Conservation (phyloP, 2,888 invertebrate species). For the Tanypteryx hageni region DNA sequence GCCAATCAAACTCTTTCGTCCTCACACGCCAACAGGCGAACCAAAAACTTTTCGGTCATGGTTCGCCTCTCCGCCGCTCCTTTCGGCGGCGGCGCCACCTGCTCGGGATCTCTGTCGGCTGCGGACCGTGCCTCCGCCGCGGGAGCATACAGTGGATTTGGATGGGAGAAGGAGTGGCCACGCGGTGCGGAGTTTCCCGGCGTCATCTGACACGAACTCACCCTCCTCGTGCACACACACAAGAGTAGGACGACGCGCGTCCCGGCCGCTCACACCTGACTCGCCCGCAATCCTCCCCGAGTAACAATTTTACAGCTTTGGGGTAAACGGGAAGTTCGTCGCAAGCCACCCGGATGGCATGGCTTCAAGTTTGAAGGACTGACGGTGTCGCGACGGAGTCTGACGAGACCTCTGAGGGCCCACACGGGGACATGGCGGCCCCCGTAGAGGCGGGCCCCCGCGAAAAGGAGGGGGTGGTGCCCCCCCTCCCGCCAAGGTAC, state of each 20-base stretch:
- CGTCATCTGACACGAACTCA: no score
- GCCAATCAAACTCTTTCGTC: background rate
- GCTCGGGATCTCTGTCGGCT: background rate
- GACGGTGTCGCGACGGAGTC: slow-evolving; percentile 32
- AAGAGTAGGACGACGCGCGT: background rate
- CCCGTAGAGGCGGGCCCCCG: slow-evolving; percentile 40
- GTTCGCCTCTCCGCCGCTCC: slow-evolving; percentile 35
- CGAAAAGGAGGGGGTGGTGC: slow-evolving; percentile 71
- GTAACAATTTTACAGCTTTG: no score
- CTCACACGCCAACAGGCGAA: background rate
- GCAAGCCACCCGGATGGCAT: background rate
- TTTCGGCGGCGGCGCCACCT: slow-evolving; percentile 25
- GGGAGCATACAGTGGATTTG: background rate
- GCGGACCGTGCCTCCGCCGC: background rate
- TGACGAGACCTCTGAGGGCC: slow-evolving; percentile 18
- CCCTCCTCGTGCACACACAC: background rate
- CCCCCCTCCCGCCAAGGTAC: slow-evolving; percentile 82
- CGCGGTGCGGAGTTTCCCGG: no score
- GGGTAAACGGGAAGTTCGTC: background rate
- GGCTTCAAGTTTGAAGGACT: background rate
- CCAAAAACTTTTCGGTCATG: background rate
- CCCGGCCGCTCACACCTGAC: background rate
- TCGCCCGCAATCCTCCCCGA: background rate
- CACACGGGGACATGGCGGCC: slow-evolving; percentile 55
- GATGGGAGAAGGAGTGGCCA: background rate